A percentile compares a stretch with the other conserved stretches of the same genome.
These are phyloP conservation scores for Torymus tubicola DNA, from an alignment of 2,888 invertebrate species.

Conservation along the genomic window DNA sequence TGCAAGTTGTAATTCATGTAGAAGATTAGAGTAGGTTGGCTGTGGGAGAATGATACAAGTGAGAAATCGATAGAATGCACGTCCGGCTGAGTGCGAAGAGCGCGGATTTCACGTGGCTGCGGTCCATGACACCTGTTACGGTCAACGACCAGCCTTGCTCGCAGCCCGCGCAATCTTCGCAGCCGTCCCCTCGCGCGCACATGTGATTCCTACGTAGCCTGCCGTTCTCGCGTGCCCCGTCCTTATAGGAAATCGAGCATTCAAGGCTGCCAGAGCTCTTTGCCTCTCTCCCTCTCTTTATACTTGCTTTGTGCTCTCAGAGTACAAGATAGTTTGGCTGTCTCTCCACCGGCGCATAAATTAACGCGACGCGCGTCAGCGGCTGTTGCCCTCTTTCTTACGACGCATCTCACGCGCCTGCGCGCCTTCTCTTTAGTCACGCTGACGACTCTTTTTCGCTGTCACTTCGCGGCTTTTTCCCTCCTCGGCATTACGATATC, in stretches of 20 bases:
- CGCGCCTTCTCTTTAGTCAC: too few relatives aligned
- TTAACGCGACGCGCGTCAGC: not conserved
- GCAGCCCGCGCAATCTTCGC: not conserved
- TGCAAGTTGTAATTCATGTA: too few relatives aligned
- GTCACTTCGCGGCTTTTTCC: too few relatives aligned
- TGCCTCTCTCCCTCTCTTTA: not conserved
- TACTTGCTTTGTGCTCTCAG: slow-evolving; percentile 7
- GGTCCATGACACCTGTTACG: slow-evolving; percentile 65
- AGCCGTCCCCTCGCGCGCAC: slow-evolving; percentile 13
- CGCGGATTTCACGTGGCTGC: not conserved
- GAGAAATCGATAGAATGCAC: not conserved
- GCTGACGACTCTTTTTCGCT: too few relatives aligned
- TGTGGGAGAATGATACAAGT: too few relatives aligned
- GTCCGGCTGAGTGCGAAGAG: not conserved
- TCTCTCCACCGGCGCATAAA: slow-evolving; percentile 24
- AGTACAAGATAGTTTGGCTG: not conserved
- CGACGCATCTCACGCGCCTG: too few relatives aligned
- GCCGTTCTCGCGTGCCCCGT: not conserved
- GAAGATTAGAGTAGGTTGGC: too few relatives aligned
- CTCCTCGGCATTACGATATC: too few relatives aligned
- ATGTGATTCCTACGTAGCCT: not conserved
- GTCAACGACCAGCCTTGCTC: slow-evolving; percentile 70
- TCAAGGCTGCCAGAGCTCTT: not conserved
- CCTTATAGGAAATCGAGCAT: not conserved
- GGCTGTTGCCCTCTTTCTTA: too few relatives aligned